Base-by-base conservation (phyloP, 2,888 invertebrate genomes). In the Amorpha juglandis region DNA sequence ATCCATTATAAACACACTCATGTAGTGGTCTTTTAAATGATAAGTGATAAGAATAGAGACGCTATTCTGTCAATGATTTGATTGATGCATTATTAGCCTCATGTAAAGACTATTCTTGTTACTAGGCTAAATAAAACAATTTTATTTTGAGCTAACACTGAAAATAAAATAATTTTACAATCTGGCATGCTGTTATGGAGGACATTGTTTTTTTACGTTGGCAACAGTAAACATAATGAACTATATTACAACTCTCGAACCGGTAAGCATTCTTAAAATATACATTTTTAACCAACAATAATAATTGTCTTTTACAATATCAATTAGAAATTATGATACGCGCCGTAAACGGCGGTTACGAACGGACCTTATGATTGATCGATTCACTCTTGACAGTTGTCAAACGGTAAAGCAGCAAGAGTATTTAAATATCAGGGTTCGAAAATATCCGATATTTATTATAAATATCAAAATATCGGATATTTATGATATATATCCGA, bases 101-200 rank as follows among this genome's bases (percentile, higher is more conserved):
- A 19, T 9, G 12, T 19, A 50, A 19, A 27, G 2, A 27, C 27
- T 27, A 27, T 27, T 50, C n/a, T 8, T 50, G 50, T 3, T 11
- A 19, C n/a, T 48, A 48, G 16, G 8, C n/a, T 55, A 38, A 35
- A 55, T 42, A 11, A 19, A 19, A 58, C 19, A 42, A 42, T 58
- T 42, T 12, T 19, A 58, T 21, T 38, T 38, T 38, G 12, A 42
- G 19, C 12, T 58, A 58, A 19, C 19, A 58, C 12, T 42, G 38
- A 55, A 16, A 35, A 19, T 58, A 58, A 58, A 58, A 12, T 12
- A 58, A 19, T 42, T 58, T 76, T 78, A 75, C 74, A 77, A 77
- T 71, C 70, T 58, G 58, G 58, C 58, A 58, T 58, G 42, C 63
- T 68, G 70, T 38, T 67, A 68, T 75, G 78, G 78, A 79, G 78